Evolutionary conservation across 2,888 invertebrate genomes (phyloP).

Genomic region (Cheilosia vernalis): DNA sequence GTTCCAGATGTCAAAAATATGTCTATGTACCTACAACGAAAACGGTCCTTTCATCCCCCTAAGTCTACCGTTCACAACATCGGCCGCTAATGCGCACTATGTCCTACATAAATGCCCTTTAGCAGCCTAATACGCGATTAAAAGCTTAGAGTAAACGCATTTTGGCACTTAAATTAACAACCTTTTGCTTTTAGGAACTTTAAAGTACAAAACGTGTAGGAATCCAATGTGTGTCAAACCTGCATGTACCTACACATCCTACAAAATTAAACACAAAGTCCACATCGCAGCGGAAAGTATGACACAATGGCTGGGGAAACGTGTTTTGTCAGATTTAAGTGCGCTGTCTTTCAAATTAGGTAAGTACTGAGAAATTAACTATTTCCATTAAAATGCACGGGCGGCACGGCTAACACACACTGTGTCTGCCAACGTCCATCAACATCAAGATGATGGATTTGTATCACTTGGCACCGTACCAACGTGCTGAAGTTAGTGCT

Average conservation of each 20-base stretch:
- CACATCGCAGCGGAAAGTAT: slow-evolving; percentile 2
- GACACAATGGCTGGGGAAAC: background rate
- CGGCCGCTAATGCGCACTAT: no score
- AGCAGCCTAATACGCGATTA: no score
- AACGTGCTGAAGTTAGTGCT: slow-evolving; percentile 2
- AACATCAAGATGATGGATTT: slow-evolving; percentile 43
- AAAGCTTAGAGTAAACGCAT: background rate
- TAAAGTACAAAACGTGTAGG: background rate
- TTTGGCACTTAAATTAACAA: slow-evolving; percentile 18
- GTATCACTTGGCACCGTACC: slow-evolving; percentile 14
- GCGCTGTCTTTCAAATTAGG: no score
- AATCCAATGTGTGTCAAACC: background rate
- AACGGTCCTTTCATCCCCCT: no score
- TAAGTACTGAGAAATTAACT: slow-evolving; percentile 15
- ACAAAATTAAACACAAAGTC: background rate
- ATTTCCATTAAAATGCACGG: slow-evolving; percentile 14
- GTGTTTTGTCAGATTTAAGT: slow-evolving; percentile 3
- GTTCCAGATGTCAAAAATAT: no score
- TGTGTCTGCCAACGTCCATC: slow-evolving; percentile 6
- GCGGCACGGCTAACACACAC: background rate
- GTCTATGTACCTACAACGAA: no score
- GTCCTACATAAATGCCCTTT: no score
- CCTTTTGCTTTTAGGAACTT: slow-evolving; percentile 14
- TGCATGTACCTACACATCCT: background rate
- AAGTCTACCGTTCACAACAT: no score